Evolutionary conservation across 2,888 invertebrate species (phyloP).

Genomic region (Sipunculus nudus): DNA sequence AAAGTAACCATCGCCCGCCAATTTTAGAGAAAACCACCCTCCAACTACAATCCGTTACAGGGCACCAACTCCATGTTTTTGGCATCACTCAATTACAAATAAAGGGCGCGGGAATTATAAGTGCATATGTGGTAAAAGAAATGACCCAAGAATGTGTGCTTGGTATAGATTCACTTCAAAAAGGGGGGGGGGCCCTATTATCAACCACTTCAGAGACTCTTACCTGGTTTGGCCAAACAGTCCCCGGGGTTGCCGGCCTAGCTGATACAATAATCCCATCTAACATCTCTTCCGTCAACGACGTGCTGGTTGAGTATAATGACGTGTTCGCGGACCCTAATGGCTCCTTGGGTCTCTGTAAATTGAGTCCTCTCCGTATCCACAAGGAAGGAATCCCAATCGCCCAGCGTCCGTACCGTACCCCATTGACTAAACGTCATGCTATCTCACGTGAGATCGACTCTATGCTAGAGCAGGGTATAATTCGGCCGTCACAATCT

Average conservation of each 20-base stretch:
- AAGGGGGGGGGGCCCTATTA: background rate
- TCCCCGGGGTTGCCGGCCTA: background rate
- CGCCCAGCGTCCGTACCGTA: conserved; percentile 6
- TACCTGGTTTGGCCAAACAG: background rate
- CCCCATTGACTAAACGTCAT: conserved; percentile 2
- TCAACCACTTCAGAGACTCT: background rate
- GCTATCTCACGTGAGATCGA: conserved; percentile 3
- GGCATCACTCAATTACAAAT: conserved; percentile 1
- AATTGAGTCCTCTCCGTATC: too few relatives aligned
- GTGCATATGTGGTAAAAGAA: background rate
- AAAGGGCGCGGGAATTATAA: background rate
- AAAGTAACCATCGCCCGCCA: background rate
- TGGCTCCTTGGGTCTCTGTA: background rate
- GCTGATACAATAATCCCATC: background rate
- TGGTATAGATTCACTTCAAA: background rate
- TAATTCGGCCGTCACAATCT: conserved; percentile 1
- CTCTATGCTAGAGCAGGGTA: conserved; percentile 9
- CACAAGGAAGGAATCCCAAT: background rate
- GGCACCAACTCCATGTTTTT: background rate
- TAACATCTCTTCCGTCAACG: background rate
- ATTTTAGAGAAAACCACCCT: background rate
- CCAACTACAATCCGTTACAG: background rate
- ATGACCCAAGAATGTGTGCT: conserved; percentile 2
- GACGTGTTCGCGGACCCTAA: conserved; percentile 1
- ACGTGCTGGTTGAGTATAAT: background rate